These are phyloP conservation scores for Pelvicachromis taeniatus DNA, from an alignment of 2,113 vertebrate species.

Conservation along the genomic window DNA sequence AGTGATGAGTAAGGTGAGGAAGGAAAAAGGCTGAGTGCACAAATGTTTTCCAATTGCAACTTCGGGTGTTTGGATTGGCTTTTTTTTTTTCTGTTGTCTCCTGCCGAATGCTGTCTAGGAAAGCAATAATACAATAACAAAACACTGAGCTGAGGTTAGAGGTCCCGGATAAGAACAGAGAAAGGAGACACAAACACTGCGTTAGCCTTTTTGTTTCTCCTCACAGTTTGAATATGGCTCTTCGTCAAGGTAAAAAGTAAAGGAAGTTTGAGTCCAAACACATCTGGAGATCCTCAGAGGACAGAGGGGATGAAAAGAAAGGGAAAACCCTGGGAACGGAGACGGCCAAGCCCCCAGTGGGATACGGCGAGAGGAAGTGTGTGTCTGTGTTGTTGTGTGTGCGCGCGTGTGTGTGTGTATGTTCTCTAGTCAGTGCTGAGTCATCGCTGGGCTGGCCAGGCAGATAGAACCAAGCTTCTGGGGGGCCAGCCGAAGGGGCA, in stretches of 20 bases:
- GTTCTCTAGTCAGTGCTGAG: conserved; percentile 77
- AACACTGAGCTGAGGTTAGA: neutral
- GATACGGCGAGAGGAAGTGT: conserved; percentile 51
- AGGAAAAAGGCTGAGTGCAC: neutral
- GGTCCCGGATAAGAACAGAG: neutral
- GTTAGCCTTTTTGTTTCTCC: neutral
- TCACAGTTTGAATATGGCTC: neutral
- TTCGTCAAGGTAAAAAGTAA: conserved; percentile 25
- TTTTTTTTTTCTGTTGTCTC: neutral
- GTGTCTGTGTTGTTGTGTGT: conserved; percentile 9
- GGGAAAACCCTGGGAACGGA: conserved; percentile 64
- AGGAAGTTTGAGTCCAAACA: conserved; percentile 12
- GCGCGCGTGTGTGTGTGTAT: conserved; percentile 21
- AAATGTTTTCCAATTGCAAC: conserved; percentile 14
- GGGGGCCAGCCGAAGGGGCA: conserved; percentile 65
- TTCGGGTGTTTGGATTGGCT: neutral
- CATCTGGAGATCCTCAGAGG: conserved; percentile 52
- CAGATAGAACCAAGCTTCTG: conserved; percentile 70
- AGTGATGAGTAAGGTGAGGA: conserved; percentile 26
- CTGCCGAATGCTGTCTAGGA: neutral
- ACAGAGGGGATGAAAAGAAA: conserved; percentile 37
- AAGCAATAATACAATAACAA: conserved; percentile 27
- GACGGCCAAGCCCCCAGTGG: conserved; percentile 40
- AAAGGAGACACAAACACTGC: neutral
- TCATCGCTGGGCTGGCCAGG: conserved; percentile 76